A percentile compares a stretch with the other conserved stretches of the same genome.
Conservation (phyloP, 2,797 vertebrate species). For the Eospalax fontanierii region DNA sequence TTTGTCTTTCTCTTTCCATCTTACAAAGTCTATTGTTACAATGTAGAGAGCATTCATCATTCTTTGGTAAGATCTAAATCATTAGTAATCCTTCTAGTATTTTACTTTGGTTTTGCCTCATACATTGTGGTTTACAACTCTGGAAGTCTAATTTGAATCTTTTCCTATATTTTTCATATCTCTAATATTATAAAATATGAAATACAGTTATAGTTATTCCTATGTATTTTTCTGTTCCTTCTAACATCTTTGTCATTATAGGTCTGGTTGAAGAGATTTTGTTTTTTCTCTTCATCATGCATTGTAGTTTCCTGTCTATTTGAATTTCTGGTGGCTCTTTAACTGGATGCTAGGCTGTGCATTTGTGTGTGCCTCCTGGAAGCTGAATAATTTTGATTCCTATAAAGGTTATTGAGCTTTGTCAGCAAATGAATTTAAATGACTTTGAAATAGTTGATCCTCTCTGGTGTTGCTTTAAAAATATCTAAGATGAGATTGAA, state of each 20-base stretch:
- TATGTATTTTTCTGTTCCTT: slow-evolving; percentile 27
- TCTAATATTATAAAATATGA: slow-evolving; percentile 16
- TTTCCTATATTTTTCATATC: background rate
- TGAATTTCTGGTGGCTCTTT: slow-evolving; percentile 27
- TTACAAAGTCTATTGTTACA: background rate
- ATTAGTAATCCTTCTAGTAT: background rate
- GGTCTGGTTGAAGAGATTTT: background rate
- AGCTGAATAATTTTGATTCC: slow-evolving; percentile 24
- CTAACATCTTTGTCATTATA: slow-evolving; percentile 11
- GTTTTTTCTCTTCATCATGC: background rate
- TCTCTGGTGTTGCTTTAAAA: slow-evolving; percentile 61
- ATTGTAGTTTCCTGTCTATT: background rate
- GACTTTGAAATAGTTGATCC: slow-evolving; percentile 54
- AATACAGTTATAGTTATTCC: background rate
- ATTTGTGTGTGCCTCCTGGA: slow-evolving; percentile 7
- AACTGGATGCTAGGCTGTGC: background rate
- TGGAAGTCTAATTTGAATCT: slow-evolving; percentile 9
- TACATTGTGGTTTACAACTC: background rate
- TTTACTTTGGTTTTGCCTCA: background rate
- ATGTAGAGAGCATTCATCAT: background rate
- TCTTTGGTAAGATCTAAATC: background rate
- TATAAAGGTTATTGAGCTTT: slow-evolving; percentile 52
- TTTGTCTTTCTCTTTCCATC: background rate
- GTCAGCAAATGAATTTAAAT: background rate
- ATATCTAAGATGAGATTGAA: background rate